Conservation (phyloP, 2,888 invertebrate species). For the Metacarcinus magister region DNA sequence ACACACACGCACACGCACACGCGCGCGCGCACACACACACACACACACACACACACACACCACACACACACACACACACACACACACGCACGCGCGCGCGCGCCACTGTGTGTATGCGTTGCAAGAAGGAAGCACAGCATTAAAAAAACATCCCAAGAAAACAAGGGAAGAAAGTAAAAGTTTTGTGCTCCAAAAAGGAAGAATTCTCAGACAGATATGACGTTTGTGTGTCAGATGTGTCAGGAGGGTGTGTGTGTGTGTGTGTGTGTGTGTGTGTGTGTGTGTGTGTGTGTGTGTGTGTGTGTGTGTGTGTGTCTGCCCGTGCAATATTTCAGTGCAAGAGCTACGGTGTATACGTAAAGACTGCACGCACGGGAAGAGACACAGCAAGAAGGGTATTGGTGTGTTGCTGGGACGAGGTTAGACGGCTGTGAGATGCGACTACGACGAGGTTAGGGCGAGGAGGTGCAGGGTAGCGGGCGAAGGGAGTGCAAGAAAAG, state of each 20-base stretch:
- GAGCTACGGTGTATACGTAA: background rate
- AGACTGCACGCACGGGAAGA: background rate
- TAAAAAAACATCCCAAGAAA: background rate
- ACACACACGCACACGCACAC: conserved; percentile 42
- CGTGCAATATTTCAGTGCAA: background rate
- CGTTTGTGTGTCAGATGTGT: background rate
- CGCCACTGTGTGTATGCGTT: background rate
- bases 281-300: background rate
- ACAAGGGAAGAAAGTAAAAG: background rate
- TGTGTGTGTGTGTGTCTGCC: background rate
- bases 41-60: conserved; percentile 39
- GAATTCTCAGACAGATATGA: background rate
- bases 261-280: background rate
- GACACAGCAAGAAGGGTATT: background rate
- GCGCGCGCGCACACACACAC: conserved; percentile 19
- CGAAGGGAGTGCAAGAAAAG: background rate
- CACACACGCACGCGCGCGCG: background rate
- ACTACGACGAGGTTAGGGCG: background rate
- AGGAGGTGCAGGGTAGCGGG: too few species aligned
- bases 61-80: conserved; percentile 18
- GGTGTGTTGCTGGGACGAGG: background rate
- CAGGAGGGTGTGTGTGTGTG: background rate
- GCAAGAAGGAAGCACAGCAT: background rate
- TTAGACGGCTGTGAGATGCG: background rate
- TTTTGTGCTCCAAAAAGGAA: conserved; percentile 26